phyloP scores from a whole-genome alignment of 2,888 invertebrate species.

The Sceliomorpha sp. region DNA sequence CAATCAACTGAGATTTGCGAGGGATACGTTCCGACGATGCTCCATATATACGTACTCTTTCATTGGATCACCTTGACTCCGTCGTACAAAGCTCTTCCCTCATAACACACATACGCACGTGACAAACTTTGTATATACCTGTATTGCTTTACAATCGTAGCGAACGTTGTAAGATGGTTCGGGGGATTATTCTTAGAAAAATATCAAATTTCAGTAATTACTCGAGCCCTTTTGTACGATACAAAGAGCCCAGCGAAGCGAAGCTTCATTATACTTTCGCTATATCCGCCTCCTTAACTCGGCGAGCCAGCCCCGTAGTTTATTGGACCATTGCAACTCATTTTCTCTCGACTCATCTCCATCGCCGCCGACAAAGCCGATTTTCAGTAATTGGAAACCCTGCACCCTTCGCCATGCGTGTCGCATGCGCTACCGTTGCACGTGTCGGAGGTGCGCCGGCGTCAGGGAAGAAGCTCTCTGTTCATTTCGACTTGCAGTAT shows the following conservation, averaged over 20 bases:
- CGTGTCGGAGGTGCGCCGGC: constrained; percentile 58
- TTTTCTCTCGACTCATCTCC: constrained; percentile 51
- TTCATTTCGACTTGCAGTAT: constrained; percentile 42
- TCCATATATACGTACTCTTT: constrained; percentile 23
- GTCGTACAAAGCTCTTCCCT: constrained; percentile 46
- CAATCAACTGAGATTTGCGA: constrained; percentile 56
- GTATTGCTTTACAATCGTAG: background rate
- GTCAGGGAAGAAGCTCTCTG: constrained; percentile 21
- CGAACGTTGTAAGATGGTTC: background rate
- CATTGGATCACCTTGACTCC: constrained; percentile 53
- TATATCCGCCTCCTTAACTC: constrained; percentile 38
- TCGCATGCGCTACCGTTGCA: constrained; percentile 65
- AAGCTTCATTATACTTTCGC: constrained; percentile 41
- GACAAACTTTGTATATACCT: constrained; percentile 33
- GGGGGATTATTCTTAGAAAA: constrained; percentile 4
- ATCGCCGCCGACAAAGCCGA: constrained; percentile 54
- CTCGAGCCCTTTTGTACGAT: constrained; percentile 9
- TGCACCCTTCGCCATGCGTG: constrained; percentile 64
- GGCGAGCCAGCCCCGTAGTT: constrained; percentile 5
- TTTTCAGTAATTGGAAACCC: constrained; percentile 65
- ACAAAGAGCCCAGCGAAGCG: constrained; percentile 45
- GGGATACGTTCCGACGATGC: constrained; percentile 48
- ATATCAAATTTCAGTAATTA: constrained; percentile 47
- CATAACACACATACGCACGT: constrained; percentile 51
- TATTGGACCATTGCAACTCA: constrained; percentile 45